Evolutionary conservation across 1,140 invertebrate species (phyloP).

Genomic region (fruit fly (Drosophila melanogaster)): DNA sequence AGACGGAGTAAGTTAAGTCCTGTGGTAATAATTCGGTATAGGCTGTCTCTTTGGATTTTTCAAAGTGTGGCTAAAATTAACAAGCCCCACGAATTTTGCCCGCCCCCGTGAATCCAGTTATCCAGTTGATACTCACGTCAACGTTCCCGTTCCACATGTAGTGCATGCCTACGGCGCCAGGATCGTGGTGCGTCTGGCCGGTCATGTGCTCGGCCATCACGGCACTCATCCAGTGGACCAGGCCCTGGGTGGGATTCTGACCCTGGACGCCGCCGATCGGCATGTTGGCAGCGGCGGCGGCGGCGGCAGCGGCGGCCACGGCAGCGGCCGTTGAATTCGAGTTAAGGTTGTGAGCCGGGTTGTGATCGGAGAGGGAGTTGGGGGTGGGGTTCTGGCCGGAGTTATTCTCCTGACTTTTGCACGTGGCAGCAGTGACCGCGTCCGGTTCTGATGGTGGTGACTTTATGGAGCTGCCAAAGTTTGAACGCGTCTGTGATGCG

Average conservation of each 20-base stretch:
- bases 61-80: neutral
- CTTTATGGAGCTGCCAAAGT: constrained; percentile 73
- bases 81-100: neutral
- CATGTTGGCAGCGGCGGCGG: constrained; percentile 73
- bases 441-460: constrained; percentile 69
- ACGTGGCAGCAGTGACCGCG: constrained; percentile 54
- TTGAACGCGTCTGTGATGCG: constrained; percentile 65
- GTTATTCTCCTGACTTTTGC: constrained; percentile 58
- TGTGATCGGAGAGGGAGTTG: constrained; percentile 7
- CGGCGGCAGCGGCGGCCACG: constrained; percentile 50
- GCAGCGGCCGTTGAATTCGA: constrained; percentile 53
- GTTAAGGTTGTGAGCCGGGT: constrained; percentile 30
- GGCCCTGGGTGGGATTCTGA: constrained; percentile 88
- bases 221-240: constrained; percentile 92
- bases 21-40: too few species aligned
- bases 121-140: constrained; percentile 85
- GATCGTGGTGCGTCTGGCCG: constrained; percentile 87
- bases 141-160: constrained; percentile 89
- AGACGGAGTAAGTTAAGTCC: too few species aligned
- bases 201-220: constrained; percentile 93
- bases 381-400: constrained; percentile 19
- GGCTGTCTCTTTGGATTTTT: neutral
- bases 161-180: constrained; percentile 87
- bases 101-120: neutral
- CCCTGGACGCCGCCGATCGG: constrained; percentile 85